Evolutionary conservation across 2,113 vertebrate species (phyloP).

Genomic region (Amphiprion ocellaris): DNA sequence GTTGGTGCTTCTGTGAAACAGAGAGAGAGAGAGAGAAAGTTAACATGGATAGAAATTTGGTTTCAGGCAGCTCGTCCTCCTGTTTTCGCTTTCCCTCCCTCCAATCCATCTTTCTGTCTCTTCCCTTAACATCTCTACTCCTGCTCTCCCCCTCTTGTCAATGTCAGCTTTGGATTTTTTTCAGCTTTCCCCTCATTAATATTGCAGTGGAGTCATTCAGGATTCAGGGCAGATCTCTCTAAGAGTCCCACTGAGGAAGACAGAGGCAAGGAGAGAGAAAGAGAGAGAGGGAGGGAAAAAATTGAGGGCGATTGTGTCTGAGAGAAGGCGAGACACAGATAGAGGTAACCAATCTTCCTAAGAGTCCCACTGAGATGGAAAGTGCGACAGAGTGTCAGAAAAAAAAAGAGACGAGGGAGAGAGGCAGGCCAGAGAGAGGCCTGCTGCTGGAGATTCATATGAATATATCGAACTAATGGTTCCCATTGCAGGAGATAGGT

Average conservation of each 20-base stretch:
- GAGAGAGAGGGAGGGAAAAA: constrained; percentile 3
- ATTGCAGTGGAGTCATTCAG: constrained; percentile 64
- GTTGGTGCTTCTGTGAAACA: constrained; percentile 58
- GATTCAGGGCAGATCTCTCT: constrained; percentile 61
- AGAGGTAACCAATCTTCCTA: constrained; percentile 68
- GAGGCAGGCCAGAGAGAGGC: constrained; percentile 15
- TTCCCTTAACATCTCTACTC: constrained; percentile 41
- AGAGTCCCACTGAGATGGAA: constrained; percentile 59
- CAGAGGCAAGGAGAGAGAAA: constrained; percentile 14
- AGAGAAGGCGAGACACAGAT: constrained; percentile 48
- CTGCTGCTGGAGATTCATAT: constrained; percentile 47
- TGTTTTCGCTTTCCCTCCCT: constrained; percentile 28
- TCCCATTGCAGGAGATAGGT: constrained; percentile 48
- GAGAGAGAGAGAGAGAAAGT: constrained; percentile 28
- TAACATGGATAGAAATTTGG: constrained; percentile 54
- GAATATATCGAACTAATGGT: constrained; percentile 55
- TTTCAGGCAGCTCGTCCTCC: constrained; percentile 23
- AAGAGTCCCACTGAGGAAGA: constrained; percentile 59
- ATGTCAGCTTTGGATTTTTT: constrained; percentile 56
- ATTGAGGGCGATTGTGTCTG: constrained; percentile 50
- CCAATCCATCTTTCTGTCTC: constrained; percentile 51
- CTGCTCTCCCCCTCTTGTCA: constrained; percentile 44
- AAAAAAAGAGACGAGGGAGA: constrained; percentile 13
- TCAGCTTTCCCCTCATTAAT: constrained; percentile 70
- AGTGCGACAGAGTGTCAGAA: constrained; percentile 45